These are phyloP conservation scores for Seriola quinqueradiata DNA, from an alignment of 2,113 vertebrate species.

Conservation along the genomic window DNA sequence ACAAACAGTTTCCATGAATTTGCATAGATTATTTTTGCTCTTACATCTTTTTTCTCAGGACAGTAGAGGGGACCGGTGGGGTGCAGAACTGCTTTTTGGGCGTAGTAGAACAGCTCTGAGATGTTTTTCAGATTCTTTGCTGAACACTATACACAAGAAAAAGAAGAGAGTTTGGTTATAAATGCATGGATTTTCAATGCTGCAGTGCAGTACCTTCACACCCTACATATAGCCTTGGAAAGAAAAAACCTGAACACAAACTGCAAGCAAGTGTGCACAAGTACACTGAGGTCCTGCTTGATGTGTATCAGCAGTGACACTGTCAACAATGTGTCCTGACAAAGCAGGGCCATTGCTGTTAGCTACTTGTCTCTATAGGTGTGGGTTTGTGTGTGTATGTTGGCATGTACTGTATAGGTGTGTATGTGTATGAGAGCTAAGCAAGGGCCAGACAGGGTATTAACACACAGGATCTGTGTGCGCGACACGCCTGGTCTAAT, in stretches of 20 bases:
- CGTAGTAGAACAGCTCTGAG: conserved; percentile 98
- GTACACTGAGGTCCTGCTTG: neutral
- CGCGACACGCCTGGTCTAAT: conserved; percentile 54
- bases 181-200: neutral
- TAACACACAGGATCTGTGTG: conserved; percentile 72
- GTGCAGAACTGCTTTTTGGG: conserved; percentile 98
- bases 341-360: conserved; percentile 10
- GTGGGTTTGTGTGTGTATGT: neutral
- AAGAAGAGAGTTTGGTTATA: neutral
- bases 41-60: conserved; percentile 95
- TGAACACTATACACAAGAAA: conserved; percentile 88
- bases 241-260: neutral
- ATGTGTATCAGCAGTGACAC: conserved; percentile 6
- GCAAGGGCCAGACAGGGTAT: conserved; percentile 59
- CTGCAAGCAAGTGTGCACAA: neutral
- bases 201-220: neutral
- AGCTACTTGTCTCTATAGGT: conserved; percentile 1
- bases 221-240: neutral
- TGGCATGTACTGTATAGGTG: neutral
- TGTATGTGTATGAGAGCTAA: conserved; percentile 32
- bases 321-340: conserved; percentile 16
- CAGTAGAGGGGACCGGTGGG: conserved; percentile 97
- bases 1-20: neutral
- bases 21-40: neutral
- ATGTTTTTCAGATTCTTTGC: conserved; percentile 99